phyloP scores from a whole-genome alignment of 2,113 vertebrate genomes.

The Microtus montanus region DNA sequence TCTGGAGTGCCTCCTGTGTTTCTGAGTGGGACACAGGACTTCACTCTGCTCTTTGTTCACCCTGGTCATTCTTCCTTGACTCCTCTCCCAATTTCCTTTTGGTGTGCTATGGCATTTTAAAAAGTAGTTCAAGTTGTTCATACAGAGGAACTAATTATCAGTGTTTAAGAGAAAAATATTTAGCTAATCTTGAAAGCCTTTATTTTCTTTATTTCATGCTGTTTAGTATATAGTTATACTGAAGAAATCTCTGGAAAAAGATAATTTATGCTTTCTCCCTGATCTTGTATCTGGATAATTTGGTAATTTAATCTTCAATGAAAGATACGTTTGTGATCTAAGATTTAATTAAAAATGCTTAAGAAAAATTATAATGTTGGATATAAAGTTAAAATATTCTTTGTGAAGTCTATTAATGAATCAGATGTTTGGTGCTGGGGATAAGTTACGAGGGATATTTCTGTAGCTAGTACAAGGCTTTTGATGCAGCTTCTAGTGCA shows the following conservation, averaged over 20 bases:
- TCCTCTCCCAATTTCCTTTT: neutral
- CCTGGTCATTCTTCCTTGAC: neutral
- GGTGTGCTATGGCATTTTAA: neutral
- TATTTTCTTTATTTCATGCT: constrained; percentile 15
- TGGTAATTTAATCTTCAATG: constrained; percentile 19
- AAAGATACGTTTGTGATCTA: constrained; percentile 18
- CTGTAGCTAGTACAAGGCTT: neutral
- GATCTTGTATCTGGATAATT: neutral
- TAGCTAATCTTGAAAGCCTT: neutral
- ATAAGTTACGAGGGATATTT: neutral
- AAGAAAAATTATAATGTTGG: constrained; percentile 42
- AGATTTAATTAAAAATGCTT: constrained; percentile 21
- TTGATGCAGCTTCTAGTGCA: neutral
- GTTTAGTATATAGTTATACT: constrained; percentile 11
- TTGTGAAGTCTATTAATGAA: neutral
- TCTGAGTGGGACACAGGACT: neutral
- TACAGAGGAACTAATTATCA: constrained; percentile 26
- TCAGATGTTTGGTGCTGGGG: neutral
- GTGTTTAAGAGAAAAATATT: constrained; percentile 5
- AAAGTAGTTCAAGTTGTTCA: neutral
- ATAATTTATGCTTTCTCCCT: neutral
- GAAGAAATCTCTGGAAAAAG: constrained; percentile 30
- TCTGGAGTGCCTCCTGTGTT: neutral
- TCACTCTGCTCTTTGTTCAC: neutral
- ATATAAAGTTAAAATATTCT: constrained; percentile 21